Conservation (phyloP, 2,113 vertebrate genomes). For the Eulemur macaco region DNA sequence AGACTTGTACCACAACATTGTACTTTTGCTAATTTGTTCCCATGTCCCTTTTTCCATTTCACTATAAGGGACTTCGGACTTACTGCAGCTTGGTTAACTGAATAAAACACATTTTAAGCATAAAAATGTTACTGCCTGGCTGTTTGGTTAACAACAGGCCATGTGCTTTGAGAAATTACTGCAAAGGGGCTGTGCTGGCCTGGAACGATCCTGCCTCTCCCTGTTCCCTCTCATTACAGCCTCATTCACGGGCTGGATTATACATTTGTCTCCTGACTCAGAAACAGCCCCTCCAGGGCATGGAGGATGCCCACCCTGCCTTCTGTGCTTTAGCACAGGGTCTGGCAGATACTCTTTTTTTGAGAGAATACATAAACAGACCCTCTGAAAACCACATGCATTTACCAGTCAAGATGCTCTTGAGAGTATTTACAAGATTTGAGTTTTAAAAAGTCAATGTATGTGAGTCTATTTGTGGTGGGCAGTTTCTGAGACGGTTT, state of each 20-base stretch:
- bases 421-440: background rate
- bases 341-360: background rate
- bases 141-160: background rate
- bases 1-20: background rate
- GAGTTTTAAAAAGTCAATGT: background rate
- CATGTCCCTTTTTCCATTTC: background rate
- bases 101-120: background rate
- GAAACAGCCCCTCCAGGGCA: background rate
- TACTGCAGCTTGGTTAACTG: background rate
- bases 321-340: background rate
- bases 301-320: no score
- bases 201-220: fast-evolving
- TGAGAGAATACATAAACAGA: background rate
- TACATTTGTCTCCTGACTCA: background rate
- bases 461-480: background rate
- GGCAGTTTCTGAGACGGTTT: background rate
- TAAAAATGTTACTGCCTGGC: background rate
- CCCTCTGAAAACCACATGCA: background rate
- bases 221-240: no score
- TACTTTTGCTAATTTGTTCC: background rate
- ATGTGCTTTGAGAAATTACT: background rate
- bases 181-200: fast-evolving
- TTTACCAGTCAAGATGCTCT: background rate
- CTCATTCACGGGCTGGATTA: background rate
- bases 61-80: background rate